Conservation (phyloP, 2,797 vertebrate genomes). For the Melanotaenia boesemani region DNA sequence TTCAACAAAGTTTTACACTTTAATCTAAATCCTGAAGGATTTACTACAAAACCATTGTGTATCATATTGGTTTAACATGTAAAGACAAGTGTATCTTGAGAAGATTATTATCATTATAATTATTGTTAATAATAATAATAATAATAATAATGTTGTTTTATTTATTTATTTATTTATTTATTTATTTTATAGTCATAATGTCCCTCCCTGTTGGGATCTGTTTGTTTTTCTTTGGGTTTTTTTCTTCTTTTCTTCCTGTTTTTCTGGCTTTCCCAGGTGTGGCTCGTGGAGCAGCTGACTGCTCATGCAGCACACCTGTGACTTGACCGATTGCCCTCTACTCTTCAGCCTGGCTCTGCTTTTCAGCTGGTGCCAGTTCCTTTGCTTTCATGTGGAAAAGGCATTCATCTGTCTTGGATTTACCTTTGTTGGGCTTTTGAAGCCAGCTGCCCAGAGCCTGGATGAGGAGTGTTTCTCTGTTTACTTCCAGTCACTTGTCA, state of each 20-base stretch:
- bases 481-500: neutral
- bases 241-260: neutral
- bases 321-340: neutral
- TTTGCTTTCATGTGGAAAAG: neutral
- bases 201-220: neutral
- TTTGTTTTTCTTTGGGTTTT: neutral
- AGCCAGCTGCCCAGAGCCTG: neutral
- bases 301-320: neutral
- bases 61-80: neutral
- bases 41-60: neutral
- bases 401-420: neutral
- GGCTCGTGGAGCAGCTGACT: neutral
- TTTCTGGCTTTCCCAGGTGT: neutral
- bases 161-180: neutral
- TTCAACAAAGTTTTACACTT: neutral
- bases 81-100: slow-evolving; percentile 1
- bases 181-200: neutral
- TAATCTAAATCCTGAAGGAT: neutral
- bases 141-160: no score
- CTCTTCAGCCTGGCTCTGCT: neutral
- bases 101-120: neutral
- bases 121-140: no score
- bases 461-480: neutral
- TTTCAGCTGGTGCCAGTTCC: neutral
- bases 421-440: neutral